Base-by-base conservation (phyloP, 2,888 invertebrate species). In the Zootermopsis nevadensis region DNA sequence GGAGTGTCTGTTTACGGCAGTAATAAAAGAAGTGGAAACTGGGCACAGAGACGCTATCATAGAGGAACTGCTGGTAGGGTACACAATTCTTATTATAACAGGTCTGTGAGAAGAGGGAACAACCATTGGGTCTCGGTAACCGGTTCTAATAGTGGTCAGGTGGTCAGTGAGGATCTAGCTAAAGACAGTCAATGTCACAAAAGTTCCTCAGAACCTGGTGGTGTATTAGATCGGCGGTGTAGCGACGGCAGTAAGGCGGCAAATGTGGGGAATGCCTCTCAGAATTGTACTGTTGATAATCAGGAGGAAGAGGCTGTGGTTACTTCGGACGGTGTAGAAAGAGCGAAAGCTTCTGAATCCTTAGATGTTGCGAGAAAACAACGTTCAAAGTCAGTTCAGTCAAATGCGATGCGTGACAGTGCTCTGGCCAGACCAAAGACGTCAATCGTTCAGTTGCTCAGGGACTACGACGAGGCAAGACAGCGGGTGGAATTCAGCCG, bases 401-500 rank as follows among this genome's bases (percentile, higher is more conserved):
- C 60, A 60, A 8, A 3, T 27, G 0, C 15, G 60, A 60, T 12
- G 31, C 15, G 22, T 12, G 12, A 38, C 2, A 74, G 33, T 72
- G 74, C 22, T 38, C 22, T 22, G 8, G n/a, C 24, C n/a, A 74
- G 74, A 74, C 38, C 74, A 8, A 74, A 38, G 38, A 74, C 38
- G 74, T 79, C 82, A 6, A 69, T 82, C 33, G 38, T 84, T 24
- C 79, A 81, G 31, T 35, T 79, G 27, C 53, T 84, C n/a, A n/a
- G 48, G 35, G 77, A 82, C 1, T 90, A 89, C 84, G 88, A 90
- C 82, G 88, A 88, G 53, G 88, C 87, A 31, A 86, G 88, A 48
- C 87, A 87, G 55, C 87, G 87, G 69, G 87, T 87, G 48, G 89
- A 89, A 84, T 91, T 91, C 85, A 86, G 87, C 19, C 88, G 87